Conservation (phyloP, 2,797 vertebrate genomes). For the Argya squamiceps region DNA sequence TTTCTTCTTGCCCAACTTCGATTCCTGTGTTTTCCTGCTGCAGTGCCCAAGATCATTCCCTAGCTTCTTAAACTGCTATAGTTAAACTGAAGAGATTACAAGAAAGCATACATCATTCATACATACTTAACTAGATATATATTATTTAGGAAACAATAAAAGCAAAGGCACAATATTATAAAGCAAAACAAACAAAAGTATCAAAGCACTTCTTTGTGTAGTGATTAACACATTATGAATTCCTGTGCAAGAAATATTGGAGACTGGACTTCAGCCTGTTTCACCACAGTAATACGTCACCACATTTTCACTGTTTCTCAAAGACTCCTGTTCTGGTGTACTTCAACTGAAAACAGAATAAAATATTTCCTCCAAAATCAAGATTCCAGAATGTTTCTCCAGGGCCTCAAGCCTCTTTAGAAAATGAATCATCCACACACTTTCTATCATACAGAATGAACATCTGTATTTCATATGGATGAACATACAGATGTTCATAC, state of each 20-base stretch:
- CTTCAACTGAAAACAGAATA: background rate
- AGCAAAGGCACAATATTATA: rapidly evolving
- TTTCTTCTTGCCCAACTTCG: background rate
- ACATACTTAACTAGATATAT: background rate
- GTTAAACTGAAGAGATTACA: background rate
- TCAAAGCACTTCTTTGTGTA: background rate
- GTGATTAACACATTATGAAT: background rate
- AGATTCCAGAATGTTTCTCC: background rate
- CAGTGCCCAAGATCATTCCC: background rate
- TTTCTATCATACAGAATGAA: background rate
- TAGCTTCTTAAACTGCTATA: background rate
- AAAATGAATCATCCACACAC: background rate
- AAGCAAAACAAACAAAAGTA: background rate
- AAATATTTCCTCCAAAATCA: background rate
- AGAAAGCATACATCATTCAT: background rate
- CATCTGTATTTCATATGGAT: too few species aligned
- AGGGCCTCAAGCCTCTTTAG: background rate
- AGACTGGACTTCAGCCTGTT: background rate
- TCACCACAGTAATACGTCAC: background rate
- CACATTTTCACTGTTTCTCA: background rate
- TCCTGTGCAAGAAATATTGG: background rate
- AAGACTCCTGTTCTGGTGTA: background rate
- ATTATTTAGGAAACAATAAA: background rate
- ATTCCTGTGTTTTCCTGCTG: background rate
- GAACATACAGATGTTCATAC: too few species aligned